Evolutionary conservation across 2,113 vertebrate genomes (phyloP).

Genomic region (Podocnemis expansa): DNA sequence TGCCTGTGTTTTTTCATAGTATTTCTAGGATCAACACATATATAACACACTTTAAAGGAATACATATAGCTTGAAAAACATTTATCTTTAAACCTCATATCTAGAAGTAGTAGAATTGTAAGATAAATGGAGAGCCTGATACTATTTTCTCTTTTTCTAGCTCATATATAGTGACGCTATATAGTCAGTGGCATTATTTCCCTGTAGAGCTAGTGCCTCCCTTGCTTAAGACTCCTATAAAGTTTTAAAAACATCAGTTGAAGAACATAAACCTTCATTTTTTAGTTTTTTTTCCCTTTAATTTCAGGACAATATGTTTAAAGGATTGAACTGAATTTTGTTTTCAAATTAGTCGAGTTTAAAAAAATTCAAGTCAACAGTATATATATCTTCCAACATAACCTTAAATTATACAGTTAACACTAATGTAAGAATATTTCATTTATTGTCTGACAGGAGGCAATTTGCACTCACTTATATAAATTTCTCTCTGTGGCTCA

Average conservation of each 20-base stretch:
- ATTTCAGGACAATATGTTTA: neutral
- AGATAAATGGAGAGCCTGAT: neutral
- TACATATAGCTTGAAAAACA: neutral
- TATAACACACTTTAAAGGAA: neutral
- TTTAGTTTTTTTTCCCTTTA: neutral
- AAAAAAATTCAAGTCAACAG: neutral
- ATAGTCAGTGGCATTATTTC: neutral
- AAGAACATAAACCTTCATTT: neutral
- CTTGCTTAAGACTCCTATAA: neutral
- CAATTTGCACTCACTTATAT: neutral
- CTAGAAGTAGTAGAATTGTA: neutral
- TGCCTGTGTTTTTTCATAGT: neutral
- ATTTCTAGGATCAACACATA: neutral
- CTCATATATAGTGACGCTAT: neutral
- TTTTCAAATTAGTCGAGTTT: neutral
- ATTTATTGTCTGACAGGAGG: neutral
- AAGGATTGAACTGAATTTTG: neutral
- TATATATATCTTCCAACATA: neutral
- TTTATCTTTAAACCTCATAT: neutral
- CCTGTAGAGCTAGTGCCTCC: accelerated
- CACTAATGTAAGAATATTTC: neutral
- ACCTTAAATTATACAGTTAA: neutral
- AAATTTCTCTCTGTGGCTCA: neutral
- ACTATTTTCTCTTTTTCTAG: neutral
- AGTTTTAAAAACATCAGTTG: too few relatives aligned